Evolutionary conservation across 2,888 invertebrate genomes (phyloP).

Genomic region (Coenonympha glycerion): DNA sequence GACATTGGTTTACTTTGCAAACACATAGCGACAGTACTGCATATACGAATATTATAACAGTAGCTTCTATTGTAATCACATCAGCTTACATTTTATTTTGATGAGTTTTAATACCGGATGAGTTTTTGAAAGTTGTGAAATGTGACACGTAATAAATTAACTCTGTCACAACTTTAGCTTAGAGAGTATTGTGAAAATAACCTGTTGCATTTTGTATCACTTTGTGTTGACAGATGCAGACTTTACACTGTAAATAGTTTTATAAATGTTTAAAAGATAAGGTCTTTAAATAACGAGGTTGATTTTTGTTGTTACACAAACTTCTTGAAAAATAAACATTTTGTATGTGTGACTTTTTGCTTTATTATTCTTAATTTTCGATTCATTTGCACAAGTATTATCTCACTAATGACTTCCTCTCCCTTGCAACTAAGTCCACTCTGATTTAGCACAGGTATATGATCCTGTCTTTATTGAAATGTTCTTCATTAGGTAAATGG

Average conservation of each 20-base stretch:
- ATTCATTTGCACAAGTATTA: slow-evolving; percentile 22
- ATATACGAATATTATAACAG: slow-evolving; percentile 61
- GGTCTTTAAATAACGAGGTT: slow-evolving; percentile 73
- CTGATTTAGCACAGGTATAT: background rate
- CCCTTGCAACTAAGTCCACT: slow-evolving; percentile 23
- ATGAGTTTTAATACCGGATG: slow-evolving; percentile 51
- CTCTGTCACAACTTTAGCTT: slow-evolving; percentile 73
- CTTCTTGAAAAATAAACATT: slow-evolving; percentile 75
- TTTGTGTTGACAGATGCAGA: slow-evolving; percentile 72
- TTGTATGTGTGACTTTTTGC: slow-evolving; percentile 71
- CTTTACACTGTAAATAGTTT: slow-evolving; percentile 75
- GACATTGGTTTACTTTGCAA: slow-evolving; percentile 60
- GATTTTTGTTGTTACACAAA: slow-evolving; percentile 77
- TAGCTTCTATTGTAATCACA: slow-evolving; percentile 72
- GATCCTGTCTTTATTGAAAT: background rate
- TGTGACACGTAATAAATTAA: slow-evolving; percentile 68
- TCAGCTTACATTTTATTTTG: slow-evolving; percentile 59
- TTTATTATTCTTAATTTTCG: slow-evolving; percentile 47
- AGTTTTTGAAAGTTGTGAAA: slow-evolving; percentile 44
- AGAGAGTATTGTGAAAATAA: slow-evolving; percentile 68
- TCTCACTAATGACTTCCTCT: slow-evolving; percentile 30
- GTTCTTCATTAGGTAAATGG: background rate
- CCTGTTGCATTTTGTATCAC: slow-evolving; percentile 73
- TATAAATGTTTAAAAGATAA: slow-evolving; percentile 68
- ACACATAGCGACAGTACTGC: slow-evolving; percentile 58